Conservation (phyloP, 2,888 invertebrate genomes). For the Aplocera efformata region DNA sequence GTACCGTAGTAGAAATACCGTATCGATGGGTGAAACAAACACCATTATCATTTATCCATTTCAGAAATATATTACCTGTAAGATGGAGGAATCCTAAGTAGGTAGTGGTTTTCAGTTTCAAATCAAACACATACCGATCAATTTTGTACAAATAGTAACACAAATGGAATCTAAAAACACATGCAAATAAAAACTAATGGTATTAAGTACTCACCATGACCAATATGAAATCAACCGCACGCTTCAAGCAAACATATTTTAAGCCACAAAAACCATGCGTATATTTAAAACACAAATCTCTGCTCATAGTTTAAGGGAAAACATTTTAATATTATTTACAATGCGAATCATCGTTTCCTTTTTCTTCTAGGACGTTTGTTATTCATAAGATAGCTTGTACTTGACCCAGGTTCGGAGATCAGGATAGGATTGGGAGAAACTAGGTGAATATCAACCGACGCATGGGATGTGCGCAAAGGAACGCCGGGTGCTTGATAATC, state of each 20-base stretch:
- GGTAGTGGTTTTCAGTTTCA: too few relatives aligned
- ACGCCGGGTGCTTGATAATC: slow-evolving; percentile 42
- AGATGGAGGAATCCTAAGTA: too few relatives aligned
- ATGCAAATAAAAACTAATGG: slow-evolving; percentile 23
- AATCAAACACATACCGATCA: too few relatives aligned
- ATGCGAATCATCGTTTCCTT: slow-evolving; percentile 37
- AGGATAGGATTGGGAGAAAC: slow-evolving; percentile 30
- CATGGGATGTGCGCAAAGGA: slow-evolving; percentile 60
- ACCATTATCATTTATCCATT: too few relatives aligned
- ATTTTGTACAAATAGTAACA: slow-evolving; percentile 6
- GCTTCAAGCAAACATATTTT: slow-evolving; percentile 15
- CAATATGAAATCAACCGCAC: slow-evolving; percentile 4
- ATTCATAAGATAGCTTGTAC: slow-evolving; percentile 51
- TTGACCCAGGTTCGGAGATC: slow-evolving; percentile 25
- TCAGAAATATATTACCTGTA: too few relatives aligned
- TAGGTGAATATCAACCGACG: slow-evolving; percentile 58
- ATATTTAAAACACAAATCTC: slow-evolving; percentile 50
- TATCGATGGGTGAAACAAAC: too few relatives aligned
- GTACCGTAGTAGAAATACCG: too few relatives aligned
- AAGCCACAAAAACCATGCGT: slow-evolving; percentile 22
- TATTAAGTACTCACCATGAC: slow-evolving; percentile 13
- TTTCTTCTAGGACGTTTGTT: slow-evolving; percentile 37
- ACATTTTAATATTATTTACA: slow-evolving; percentile 45
- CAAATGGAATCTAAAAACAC: slow-evolving; percentile 28
- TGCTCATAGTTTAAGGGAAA: slow-evolving; percentile 53